Conservation (phyloP, 2,888 invertebrate species). For the Tenthredo amoena region DNA sequence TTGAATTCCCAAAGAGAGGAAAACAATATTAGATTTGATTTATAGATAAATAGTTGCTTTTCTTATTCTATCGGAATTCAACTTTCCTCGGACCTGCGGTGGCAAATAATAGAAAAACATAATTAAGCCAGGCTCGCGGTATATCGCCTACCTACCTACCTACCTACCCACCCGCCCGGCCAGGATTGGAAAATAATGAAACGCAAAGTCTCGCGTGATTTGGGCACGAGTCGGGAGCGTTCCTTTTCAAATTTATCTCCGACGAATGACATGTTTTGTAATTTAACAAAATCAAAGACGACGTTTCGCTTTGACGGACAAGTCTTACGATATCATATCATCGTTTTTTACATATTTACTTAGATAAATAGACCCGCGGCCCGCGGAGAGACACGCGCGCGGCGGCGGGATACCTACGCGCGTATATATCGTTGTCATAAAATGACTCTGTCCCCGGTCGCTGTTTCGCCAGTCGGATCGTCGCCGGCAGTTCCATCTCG, state of each 20-base stretch:
- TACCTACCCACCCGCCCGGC: not conserved
- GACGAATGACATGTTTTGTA: conserved; percentile 33
- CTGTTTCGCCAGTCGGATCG: conserved; percentile 48
- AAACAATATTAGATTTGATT: conserved; percentile 38
- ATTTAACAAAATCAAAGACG: conserved; percentile 37
- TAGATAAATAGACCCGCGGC: conserved; percentile 3
- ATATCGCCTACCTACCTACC: not conserved
- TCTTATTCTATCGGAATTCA: conserved; percentile 44
- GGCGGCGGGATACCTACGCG: not conserved
- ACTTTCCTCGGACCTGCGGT: not conserved
- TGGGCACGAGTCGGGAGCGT: not conserved
- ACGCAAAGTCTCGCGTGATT: conserved; percentile 5
- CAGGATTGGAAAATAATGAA: conserved; percentile 14
- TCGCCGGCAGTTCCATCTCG: conserved; percentile 66
- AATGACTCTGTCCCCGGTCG: conserved; percentile 26
- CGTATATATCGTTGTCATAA: conserved; percentile 23
- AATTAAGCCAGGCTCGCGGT: conserved; percentile 14
- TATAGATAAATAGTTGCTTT: conserved; percentile 44
- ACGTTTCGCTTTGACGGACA: conserved; percentile 38
- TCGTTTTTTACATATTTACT: conserved; percentile 23
- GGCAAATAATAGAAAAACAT: conserved; percentile 47
- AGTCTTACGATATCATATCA: conserved; percentile 31
- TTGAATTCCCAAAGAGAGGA: conserved; percentile 5
- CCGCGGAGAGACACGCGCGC: not conserved
- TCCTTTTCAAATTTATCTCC: conserved; percentile 12